Base-by-base conservation (phyloP, 2,797 vertebrate species). In the Sebastes iracundus region DNA sequence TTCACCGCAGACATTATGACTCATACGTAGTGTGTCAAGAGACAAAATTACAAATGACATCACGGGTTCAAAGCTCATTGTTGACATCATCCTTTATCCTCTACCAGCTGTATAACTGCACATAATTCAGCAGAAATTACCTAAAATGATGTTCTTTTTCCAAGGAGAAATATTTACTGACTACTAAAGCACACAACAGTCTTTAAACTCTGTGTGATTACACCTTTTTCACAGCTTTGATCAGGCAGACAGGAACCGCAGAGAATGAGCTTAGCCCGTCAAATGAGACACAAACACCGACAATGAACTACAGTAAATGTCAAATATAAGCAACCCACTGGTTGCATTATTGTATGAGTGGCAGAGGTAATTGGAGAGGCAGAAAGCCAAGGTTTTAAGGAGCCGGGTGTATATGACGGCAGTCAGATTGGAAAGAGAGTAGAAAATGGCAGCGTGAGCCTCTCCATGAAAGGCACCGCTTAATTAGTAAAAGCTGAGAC, bases 1-100 rank as follows among this genome's bases (percentile, higher is more conserved):
- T 76, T 79, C 4, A 4, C 53, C 38, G 32, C 38, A 82, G 78
- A 75, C 23, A 35, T 80, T 79, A 84, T 90, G 82, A 92, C 74
- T 90, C 84, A 88, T 60, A 65, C 76, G 27, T 32, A 14, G 33
- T 66, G 64, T 75, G 67, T 88, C 69, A 76, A 76, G 83, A 85
- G 32, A 32, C 65, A 72, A 83, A 81, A 77, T 77, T 58, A 67
- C n/a, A 56, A 46, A 79, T 86, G 80, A 85, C 66, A 80, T 91
- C 82, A 86, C 12, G 1, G 16, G 27, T 61, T 76, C 20, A 38
- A 28, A 8, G 62, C 60, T 80, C 35, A 55, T 32, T 12, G 42
- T 23, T 85, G 18, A 28, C 12, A 3, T 63, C 35, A 72, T 61
- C 72, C 9, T 38, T 58, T 68, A 27, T 58, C 56, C 59, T 67